Percentiles rank a stretch among this genome's conserved stretches.
These are phyloP conservation scores for Plectrocnemia conspersa DNA, from an alignment of 1,140 invertebrate species.

Conservation along the genomic window DNA sequence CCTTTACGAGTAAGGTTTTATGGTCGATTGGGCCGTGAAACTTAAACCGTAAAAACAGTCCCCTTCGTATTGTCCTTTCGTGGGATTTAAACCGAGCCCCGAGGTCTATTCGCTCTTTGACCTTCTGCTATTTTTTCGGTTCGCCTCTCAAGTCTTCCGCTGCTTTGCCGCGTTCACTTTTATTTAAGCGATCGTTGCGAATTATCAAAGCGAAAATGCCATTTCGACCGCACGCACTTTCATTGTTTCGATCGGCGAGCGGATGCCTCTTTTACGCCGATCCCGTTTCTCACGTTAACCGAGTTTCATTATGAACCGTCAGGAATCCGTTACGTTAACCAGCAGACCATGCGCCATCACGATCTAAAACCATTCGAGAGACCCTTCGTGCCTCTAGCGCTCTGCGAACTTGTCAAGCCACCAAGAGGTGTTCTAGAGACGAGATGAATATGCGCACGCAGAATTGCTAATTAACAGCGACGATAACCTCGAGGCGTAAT, in stretches of 20 bases:
- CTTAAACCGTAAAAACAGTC: slow-evolving; percentile 3
- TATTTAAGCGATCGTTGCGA: neutral
- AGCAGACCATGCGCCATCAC: slow-evolving; percentile 2
- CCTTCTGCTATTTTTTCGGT: neutral
- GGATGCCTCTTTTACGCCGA: neutral
- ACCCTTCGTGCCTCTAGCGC: neutral
- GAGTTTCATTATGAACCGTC: slow-evolving; percentile 1
- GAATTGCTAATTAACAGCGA: too few relatives aligned
- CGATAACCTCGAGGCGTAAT: too few relatives aligned
- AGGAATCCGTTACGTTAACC: neutral
- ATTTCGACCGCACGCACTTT: slow-evolving; percentile 1
- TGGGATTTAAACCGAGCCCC: slow-evolving; percentile 6
- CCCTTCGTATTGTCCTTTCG: neutral
- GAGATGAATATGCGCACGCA: too few relatives aligned
- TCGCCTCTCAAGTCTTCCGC: neutral
- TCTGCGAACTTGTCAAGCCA: neutral
- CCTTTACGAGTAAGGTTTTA: slow-evolving; percentile 3
- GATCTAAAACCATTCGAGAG: neutral
- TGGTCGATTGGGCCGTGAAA: slow-evolving; percentile 9
- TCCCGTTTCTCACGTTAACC: slow-evolving; percentile 5
- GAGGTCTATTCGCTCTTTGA: neutral
- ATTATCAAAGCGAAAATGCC: neutral
- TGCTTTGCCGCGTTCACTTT: neutral
- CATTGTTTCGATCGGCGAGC: neutral
- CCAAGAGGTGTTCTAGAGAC: too few relatives aligned